These are phyloP conservation scores for Meles meles DNA, from an alignment of 2,113 vertebrate genomes.

Conservation along the genomic window DNA sequence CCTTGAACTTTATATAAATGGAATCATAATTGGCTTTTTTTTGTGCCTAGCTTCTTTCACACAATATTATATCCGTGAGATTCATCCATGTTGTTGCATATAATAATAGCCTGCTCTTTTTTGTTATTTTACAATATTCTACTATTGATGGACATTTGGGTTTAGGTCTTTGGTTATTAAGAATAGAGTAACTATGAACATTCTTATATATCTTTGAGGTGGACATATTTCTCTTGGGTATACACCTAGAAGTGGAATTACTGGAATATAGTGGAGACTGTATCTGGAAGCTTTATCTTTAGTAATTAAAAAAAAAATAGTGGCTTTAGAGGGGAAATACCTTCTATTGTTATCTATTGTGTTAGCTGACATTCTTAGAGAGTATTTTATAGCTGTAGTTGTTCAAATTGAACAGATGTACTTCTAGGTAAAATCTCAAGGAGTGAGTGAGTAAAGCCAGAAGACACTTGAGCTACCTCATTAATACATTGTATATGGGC, in stretches of 20 bases:
- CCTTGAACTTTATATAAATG: not conserved
- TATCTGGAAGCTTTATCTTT: not conserved
- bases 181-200: not conserved
- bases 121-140: not conserved
- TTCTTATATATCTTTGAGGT: not conserved
- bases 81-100: not conserved
- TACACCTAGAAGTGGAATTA: not conserved
- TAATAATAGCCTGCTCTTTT: not conserved
- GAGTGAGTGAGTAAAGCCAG: not conserved
- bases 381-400: not conserved
- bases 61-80: not conserved
- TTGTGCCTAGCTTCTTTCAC: not conserved
- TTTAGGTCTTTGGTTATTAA: not conserved
- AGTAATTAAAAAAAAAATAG: not conserved
- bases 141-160: not conserved
- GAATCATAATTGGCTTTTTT: not conserved
- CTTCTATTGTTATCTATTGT: not conserved
- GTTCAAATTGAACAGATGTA: not conserved
- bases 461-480: not conserved
- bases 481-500: not conserved
- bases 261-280: not conserved
- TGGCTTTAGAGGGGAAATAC: not conserved
- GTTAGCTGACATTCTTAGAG: not conserved
- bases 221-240: not conserved
- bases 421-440: not conserved